Percentiles rank a stretch among this genome's conserved stretches.
These are phyloP conservation scores for Halichondria panicea DNA, from an alignment of 37 sponge, comb jelly and placozoan genomes.

Conservation along the genomic window DNA sequence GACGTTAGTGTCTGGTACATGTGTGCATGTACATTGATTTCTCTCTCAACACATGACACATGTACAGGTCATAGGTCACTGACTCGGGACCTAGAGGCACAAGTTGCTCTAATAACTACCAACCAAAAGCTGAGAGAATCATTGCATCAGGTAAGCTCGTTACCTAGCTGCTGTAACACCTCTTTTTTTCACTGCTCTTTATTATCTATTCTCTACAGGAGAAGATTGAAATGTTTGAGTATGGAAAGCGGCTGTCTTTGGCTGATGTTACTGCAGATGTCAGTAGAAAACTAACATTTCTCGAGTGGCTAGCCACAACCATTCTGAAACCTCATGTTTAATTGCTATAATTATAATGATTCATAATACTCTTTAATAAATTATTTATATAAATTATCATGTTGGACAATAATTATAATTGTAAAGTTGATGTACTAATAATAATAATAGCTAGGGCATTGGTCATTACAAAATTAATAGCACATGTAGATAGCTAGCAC, in stretches of 20 bases:
- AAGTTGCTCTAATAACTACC: conserved; percentile 70
- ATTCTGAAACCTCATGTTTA: conserved; percentile 69
- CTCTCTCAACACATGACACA: too few relatives aligned
- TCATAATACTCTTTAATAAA: not conserved
- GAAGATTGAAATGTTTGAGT: conserved; percentile 28
- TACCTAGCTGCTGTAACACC: conserved; percentile 4
- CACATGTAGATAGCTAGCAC: too few relatives aligned
- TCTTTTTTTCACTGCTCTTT: not conserved
- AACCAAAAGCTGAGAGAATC: conserved; percentile 41
- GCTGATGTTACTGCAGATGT: conserved; percentile 11
- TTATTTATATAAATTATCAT: not conserved
- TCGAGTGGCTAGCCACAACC: conserved; percentile 53
- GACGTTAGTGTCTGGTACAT: not conserved
- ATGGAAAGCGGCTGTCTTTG: conserved; percentile 14
- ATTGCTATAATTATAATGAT: not conserved
- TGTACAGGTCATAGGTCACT: conserved; percentile 76
- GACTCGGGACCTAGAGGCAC: conserved; percentile 74
- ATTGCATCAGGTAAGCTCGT: conserved; percentile 59
- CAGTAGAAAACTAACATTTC: conserved; percentile 32
- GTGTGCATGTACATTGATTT: not conserved
- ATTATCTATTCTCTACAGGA: conserved; percentile 50
- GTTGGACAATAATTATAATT: too few relatives aligned
- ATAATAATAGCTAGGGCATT: too few relatives aligned
- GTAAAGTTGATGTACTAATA: too few relatives aligned
- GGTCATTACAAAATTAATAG: too few relatives aligned